A percentile compares a stretch with the other conserved stretches of the same genome.
phyloP scores from a whole-genome alignment of 2,797 vertebrate genomes.

The Bufotes viridis region DNA sequence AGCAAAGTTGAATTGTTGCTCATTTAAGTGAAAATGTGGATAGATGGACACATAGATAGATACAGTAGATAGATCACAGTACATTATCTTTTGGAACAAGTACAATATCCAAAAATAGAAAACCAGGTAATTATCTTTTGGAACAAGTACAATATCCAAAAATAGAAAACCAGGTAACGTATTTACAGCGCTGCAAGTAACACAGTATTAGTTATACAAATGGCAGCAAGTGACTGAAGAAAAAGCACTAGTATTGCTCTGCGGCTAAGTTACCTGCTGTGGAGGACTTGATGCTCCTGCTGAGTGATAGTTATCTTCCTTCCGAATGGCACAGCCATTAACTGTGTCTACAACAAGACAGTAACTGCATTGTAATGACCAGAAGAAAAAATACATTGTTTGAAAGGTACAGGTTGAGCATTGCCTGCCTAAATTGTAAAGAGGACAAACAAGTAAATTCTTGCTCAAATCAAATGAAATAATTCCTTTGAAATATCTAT shows the following conservation, averaged over 20 bases:
- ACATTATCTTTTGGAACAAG: background rate
- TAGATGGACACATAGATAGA: too few relatives aligned
- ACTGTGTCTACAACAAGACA: background rate
- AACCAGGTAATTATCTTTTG: background rate
- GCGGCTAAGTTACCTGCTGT: background rate
- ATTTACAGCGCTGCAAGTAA: background rate
- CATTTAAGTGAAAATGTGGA: too few relatives aligned
- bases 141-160: background rate
- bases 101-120: background rate
- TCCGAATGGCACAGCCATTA: background rate
- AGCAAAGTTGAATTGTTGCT: too few relatives aligned
- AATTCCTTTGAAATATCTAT: background rate
- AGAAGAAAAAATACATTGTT: background rate
- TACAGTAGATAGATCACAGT: too few relatives aligned
- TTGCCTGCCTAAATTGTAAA: background rate
- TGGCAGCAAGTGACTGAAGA: background rate
- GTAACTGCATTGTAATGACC: background rate
- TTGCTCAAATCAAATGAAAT: background rate
- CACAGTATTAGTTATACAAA: background rate
- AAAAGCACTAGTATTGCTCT: background rate
- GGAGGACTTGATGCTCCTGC: background rate
- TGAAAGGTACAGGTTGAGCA: background rate
- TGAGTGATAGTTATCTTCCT: conserved; percentile 3
- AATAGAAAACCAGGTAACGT: background rate
- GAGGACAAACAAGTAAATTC: background rate